Evolutionary conservation across 64 coral and sea anemone species (phyloP), one percentile per base, ranked within the genome.

Genomic region (Exaiptasia diaphana): DNA sequence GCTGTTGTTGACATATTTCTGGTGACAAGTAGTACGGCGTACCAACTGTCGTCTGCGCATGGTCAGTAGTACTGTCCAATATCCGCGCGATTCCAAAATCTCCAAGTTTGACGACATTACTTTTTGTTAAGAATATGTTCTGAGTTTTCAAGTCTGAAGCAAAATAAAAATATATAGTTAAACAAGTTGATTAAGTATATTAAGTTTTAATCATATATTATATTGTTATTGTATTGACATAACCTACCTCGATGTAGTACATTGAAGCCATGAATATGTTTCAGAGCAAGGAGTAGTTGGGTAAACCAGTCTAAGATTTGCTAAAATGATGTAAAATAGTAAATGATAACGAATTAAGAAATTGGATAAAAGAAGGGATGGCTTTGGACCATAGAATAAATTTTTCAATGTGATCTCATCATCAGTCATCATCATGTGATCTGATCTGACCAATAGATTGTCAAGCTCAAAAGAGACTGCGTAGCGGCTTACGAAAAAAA

Each of bases 11-110:
- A 43, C 95, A 99, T 48, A 99, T 99, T 48, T 99, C 95, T 3
- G 95, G 95, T 63, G 95, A 99, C n/a, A 99, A 63, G 41, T 99
- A 99, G 37, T 99, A 99, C 3, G 95, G 95, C 26, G 95, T 99
- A 20, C 95, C 95, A 5, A 99, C 88, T 6, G 90, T 84, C 13
- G 95, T 99, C 26, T 89, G 89, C 36, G 95, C 95, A 83, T 99
- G 95, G 67, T 99, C 95, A n/a, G 82, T 42, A 13, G 95, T 89
- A 31, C 75, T 99, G 44, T 93, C 80, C 41, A 99, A 71, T 58
- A 93, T 88, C 37, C 95, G 85, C 17, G 95, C 95, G 80, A 99
- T 99, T 8, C 95, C 95, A 53, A 99, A 99, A 46, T 99, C 95
- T 54, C 95, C 95, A 8, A 99, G 46, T 76, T 99, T 99, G 35